phyloP scores from a whole-genome alignment of 1,140 invertebrate genomes.

The Lucilia sericata region DNA sequence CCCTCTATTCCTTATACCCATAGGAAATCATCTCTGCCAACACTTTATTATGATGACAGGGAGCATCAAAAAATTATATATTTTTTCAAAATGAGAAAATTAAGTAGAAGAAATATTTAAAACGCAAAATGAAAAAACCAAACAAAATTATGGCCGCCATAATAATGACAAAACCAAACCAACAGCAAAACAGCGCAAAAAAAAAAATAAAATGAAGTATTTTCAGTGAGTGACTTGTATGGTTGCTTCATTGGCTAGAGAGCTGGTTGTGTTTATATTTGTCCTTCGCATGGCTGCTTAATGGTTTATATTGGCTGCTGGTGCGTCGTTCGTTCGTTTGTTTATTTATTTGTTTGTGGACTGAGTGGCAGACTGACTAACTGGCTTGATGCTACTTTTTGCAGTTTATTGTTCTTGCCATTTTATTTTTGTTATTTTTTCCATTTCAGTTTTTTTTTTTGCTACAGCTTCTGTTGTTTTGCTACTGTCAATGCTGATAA shows the following conservation, averaged over 20 bases:
- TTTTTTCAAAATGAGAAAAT: neutral
- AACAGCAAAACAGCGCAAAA: neutral
- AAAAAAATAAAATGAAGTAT: neutral
- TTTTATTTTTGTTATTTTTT: constrained; percentile 7
- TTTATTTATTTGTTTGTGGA: neutral
- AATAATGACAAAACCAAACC: constrained; percentile 29
- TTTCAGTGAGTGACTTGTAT: neutral
- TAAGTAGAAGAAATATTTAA: constrained; percentile 11
- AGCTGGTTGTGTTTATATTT: neutral
- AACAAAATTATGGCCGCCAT: constrained; percentile 39
- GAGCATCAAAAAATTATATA: neutral
- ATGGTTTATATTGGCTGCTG: neutral
- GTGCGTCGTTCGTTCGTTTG: neutral
- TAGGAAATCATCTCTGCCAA: neutral
- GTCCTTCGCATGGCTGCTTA: no score
- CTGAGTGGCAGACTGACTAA: neutral
- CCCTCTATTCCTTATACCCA: no score
- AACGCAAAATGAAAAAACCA: constrained; percentile 25
- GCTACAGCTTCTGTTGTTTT: neutral
- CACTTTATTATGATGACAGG: constrained; percentile 5
- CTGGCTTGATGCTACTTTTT: neutral
- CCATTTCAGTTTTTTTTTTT: neutral
- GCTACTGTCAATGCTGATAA: constrained; percentile 22
- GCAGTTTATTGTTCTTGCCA: neutral
- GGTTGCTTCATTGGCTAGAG: neutral